Base-by-base conservation (phyloP, 2,888 invertebrate species). In the Geophilus truncorum region DNA sequence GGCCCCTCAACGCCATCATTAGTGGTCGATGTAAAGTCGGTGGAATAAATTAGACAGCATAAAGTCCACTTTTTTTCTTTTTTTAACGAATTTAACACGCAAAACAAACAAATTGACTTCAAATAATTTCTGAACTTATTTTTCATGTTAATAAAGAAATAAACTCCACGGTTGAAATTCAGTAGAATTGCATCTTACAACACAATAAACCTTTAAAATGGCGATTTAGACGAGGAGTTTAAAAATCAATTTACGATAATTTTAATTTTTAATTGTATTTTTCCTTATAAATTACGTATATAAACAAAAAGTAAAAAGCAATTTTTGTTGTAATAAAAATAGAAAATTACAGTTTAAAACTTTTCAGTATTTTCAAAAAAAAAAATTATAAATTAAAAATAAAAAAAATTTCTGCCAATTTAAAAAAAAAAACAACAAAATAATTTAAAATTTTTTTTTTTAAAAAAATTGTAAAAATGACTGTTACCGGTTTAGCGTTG, bases 1-100 rank as follows among this genome's bases (percentile, higher is more conserved):
- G 70, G 70, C 70, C 70, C 70, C 70, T 70, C 70, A 25, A 70
- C 28, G 10, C 70, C 70, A 70, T 70, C 51, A 51, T 51, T 51
- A 51, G 51, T 18, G 51, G 51, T 32, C 45, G 23, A 62, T 10
- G 70, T 70, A 10, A 70, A 70, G 70, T 70, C 70, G 28, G 4
- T 25, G 12, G 70, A 23, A 23, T 23, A 9, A 62, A 23, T 62
- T 70, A 70, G 15, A 70, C 28, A 70, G 7, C 70, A 70, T 70
- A 9, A 70, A 62, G 5, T 12, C 45, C 18, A 45, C 3, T 45
- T 7, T 70, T 70, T 25, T 25, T 28, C 9, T 5, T 25, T 25
- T 10, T n/a, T n/a, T n/a, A n/a, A n/a, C n/a, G n/a, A 25, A n/a
- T 51, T 51, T 51, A 18, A 12, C 45, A 45, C 45, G n/a, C 4